Evolutionary conservation across 2,113 vertebrate species (phyloP).

Genomic region (Leptosomus discolor): DNA sequence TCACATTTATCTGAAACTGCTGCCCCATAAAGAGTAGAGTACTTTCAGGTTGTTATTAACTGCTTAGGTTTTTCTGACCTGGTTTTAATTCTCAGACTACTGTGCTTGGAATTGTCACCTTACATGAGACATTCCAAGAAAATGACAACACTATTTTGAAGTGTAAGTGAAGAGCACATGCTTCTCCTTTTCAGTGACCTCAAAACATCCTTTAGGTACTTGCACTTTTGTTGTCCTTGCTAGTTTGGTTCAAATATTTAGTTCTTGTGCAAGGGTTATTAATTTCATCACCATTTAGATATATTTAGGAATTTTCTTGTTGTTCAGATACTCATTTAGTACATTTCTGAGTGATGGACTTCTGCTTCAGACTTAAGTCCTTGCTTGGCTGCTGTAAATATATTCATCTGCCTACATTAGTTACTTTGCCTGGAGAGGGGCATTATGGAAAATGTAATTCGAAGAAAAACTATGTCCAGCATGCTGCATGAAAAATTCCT

Average conservation of each 20-base stretch:
- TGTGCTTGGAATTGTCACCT: not conserved
- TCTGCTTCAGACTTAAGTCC: not conserved
- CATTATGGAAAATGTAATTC: not conserved
- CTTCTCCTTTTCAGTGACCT: not conserved
- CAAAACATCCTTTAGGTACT: not conserved
- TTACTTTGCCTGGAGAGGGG: not conserved
- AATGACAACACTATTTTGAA: not conserved
- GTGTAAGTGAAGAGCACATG: not conserved
- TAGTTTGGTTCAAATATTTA: not conserved
- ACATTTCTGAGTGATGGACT: not conserved
- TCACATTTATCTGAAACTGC: not conserved
- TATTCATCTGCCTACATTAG: not conserved
- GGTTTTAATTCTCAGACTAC: not conserved
- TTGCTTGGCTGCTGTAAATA: not conserved
- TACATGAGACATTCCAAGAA: slow-evolving; percentile 13
- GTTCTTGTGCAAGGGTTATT: not conserved
- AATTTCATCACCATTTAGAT: not conserved
- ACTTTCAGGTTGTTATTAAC: not conserved
- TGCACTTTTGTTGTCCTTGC: not conserved
- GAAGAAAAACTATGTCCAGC: not conserved
- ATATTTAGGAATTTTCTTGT: not conserved
- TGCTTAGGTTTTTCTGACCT: slow-evolving; percentile 9
- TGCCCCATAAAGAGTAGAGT: not conserved
- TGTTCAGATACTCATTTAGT: not conserved
- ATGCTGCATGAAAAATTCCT: not conserved